Evolutionary conservation across 2,888 invertebrate species (phyloP), one percentile per base, ranked within the genome.

Genomic region (Hydropsyche betteni): DNA sequence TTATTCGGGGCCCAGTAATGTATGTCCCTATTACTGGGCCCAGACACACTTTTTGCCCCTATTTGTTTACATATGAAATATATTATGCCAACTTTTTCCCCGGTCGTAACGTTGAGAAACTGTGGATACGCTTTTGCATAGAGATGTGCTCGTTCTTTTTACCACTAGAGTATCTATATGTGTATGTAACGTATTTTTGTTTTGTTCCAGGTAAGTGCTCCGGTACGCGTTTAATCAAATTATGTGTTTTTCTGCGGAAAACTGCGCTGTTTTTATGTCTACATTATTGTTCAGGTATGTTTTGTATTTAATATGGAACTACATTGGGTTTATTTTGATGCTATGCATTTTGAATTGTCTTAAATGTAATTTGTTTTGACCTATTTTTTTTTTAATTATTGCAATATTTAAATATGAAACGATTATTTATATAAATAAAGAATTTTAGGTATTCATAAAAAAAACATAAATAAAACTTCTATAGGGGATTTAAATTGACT

Each of bases 31-130:
- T 64, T 64, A 64, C 64, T 10, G 36, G 64, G 44, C 44, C 64
- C 12, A 64, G 64, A 64, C 64, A 64, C 36, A 64, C 64, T 64
- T 64, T 44, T 44, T 64, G 34, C 64, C 64, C 64, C 64, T 64
- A 64, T 64, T 64, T 64, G 64, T 64, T 64, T 64, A 64, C 64
- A 64, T 64, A 64, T 64, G 64, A 64, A 64, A 64, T 64, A 64
- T 64, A 64, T 58, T 64, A 34, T 33, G 61, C 34, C 24, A 24
- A 53, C 53, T n/a, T 53, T 24, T 4, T 24, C 14, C 44, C 10
- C 44, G 44, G 58, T 24, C 14, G 24, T 58, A 58, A 58, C 24
- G 58, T 58, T 58, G 58, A 58, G 58, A 58, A 58, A 16, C 58
- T 58, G 58, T 58, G 58, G 58, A 44, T 44, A 44, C 44, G 7